These are phyloP conservation scores for Anticlea derivata DNA, from an alignment of 2,888 invertebrate genomes.

Conservation along the genomic window DNA sequence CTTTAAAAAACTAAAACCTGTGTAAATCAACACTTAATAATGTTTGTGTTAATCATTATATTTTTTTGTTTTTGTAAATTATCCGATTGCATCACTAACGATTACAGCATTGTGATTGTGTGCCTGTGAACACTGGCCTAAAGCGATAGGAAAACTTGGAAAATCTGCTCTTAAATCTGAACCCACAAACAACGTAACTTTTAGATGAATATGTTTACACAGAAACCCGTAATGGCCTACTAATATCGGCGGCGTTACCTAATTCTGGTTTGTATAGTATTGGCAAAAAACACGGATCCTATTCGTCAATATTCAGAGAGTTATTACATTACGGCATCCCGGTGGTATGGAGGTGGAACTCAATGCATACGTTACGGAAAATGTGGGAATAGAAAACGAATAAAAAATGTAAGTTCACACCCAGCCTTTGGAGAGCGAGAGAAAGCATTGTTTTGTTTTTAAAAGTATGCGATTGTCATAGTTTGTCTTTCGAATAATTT, in stretches of 20 bases:
- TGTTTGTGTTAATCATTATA: too few relatives aligned
- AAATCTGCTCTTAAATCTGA: background rate
- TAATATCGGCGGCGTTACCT: conserved; percentile 3
- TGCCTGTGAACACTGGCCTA: background rate
- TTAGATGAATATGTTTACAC: background rate
- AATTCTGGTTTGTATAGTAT: conserved; percentile 11
- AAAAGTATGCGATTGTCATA: conserved; percentile 10
- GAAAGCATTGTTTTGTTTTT: conserved; percentile 18
- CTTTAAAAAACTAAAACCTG: too few relatives aligned
- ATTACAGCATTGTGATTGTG: too few relatives aligned
- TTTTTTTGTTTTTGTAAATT: too few relatives aligned
- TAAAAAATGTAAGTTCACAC: conserved; percentile 27
- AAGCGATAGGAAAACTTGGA: background rate
- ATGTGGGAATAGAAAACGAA: conserved; percentile 25
- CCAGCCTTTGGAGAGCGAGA: conserved; percentile 1
- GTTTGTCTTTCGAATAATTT: conserved; percentile 22
- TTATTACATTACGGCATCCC: conserved; percentile 31
- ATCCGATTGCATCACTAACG: too few relatives aligned
- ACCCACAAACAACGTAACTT: background rate
- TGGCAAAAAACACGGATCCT: conserved; percentile 17
- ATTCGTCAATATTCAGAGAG: conserved; percentile 29
- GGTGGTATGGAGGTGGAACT: conserved; percentile 20
- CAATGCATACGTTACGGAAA: conserved; percentile 27
- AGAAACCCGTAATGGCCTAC: background rate
- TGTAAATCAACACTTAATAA: too few relatives aligned